Evolutionary conservation across 2,888 invertebrate genomes (phyloP), one percentile per base, ranked within the genome.

Genomic region (Ypsolopha scabrella): DNA sequence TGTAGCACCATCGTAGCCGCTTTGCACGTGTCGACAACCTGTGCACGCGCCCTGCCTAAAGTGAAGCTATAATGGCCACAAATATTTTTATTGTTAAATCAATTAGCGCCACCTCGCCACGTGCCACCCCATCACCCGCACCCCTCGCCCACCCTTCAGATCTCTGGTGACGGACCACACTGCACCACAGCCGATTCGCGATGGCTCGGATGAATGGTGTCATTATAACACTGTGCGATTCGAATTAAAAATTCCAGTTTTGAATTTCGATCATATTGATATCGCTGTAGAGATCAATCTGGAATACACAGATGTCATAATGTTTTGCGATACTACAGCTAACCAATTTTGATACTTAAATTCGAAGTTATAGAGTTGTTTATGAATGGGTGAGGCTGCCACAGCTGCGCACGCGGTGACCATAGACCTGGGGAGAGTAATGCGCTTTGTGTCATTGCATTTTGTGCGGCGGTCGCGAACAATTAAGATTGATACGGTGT

Each of bases 401-500:
- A 24, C 24, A 24, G 24, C 24, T 24, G 24, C 24, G 14, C 33
- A 50, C 52, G 55, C 43, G 53, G 46, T 10, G 39, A 9, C 39
- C n/a, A 39, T 10, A 10, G 13, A 24, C 41, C 39, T 14, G 39
- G 44, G 34, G 52, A 38, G 44, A 13, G 53, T 47, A 48, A 24
- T 49, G 48, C 36, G 45, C 46, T 50, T 52, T 48, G 50, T 53
- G 47, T 43, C 35, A 43, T 51, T 57, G 24, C 24, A 24, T 24
- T 24, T 24, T 24, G 24, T 24, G 24, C 24, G 24, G 73, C 73
- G 73, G 71, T 70, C 68, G 67, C 71, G 65, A 60, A 60, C 77
- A 68, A 76, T 76, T 75, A 72, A 66, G 67, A 70, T 73, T 71
- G 77, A 76, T 70, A 67, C 75, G 76, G 69, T 67, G 72, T 71